These are phyloP conservation scores for Antrozous pallidus DNA, from an alignment of 2,797 vertebrate species.

Conservation along the genomic window DNA sequence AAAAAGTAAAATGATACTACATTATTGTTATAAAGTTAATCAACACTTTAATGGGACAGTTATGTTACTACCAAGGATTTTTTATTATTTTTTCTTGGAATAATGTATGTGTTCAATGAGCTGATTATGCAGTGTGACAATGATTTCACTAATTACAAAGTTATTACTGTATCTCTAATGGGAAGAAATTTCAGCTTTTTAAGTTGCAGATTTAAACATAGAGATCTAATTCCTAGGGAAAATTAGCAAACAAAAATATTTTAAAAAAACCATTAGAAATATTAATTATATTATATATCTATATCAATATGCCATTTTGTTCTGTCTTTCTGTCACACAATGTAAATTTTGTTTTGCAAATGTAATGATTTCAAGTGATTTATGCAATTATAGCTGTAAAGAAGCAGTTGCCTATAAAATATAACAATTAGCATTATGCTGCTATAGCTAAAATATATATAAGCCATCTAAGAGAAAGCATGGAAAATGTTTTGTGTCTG, in stretches of 20 bases:
- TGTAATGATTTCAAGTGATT: not conserved
- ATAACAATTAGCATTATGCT: not conserved
- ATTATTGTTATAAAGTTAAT: conserved; percentile 83
- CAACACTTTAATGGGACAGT: conserved; percentile 81
- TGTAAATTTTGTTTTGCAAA: not conserved
- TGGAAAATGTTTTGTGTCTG: not conserved
- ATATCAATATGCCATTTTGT: not conserved
- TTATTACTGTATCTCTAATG: conserved; percentile 76
- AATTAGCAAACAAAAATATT: conserved; percentile 33
- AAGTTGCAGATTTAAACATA: conserved; percentile 62
- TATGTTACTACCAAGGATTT: conserved; percentile 72
- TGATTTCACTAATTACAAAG: conserved; percentile 81
- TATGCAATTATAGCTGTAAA: not conserved
- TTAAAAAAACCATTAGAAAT: not conserved
- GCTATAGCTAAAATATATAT: not conserved
- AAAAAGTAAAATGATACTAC: conserved; percentile 77
- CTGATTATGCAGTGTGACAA: conserved; percentile 79
- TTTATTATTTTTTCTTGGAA: conserved; percentile 71
- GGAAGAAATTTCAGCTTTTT: conserved; percentile 66
- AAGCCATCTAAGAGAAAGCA: not conserved
- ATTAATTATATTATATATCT: conserved; percentile 23
- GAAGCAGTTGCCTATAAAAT: not conserved
- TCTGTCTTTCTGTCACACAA: not conserved
- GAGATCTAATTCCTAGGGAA: conserved; percentile 48
- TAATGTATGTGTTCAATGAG: conserved; percentile 75